Evolutionary conservation across 2,113 vertebrate species (phyloP).

Genomic region (Salminus brasiliensis): DNA sequence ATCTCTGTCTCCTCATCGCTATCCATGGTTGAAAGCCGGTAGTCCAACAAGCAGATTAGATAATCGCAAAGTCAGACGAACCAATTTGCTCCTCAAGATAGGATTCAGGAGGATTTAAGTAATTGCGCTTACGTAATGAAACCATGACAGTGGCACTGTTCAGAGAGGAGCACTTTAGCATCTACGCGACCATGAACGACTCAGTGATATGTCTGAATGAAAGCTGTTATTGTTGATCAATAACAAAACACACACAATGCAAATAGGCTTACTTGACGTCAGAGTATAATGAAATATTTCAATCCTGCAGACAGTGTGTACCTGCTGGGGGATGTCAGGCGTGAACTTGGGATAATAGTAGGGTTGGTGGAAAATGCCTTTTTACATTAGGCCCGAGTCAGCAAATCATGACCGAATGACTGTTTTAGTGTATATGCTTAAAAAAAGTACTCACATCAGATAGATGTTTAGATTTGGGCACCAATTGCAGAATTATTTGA

Average conservation of each 20-base stretch:
- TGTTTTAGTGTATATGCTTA: too few relatives aligned
- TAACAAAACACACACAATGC: conserved; percentile 8
- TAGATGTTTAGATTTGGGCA: too few relatives aligned
- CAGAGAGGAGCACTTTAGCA: not conserved
- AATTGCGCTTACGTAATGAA: conserved; percentile 45
- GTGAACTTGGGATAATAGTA: not conserved
- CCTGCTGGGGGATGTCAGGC: not conserved
- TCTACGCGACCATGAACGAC: not conserved
- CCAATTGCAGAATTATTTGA: too few relatives aligned
- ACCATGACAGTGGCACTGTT: conserved; percentile 15
- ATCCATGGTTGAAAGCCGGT: conserved; percentile 45
- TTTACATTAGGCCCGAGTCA: not conserved
- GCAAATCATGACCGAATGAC: too few relatives aligned
- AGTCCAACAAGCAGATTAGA: conserved; percentile 37
- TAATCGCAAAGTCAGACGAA: conserved; percentile 43
- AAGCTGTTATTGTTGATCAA: conserved; percentile 20
- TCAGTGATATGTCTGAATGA: conserved; percentile 22
- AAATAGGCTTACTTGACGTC: not conserved
- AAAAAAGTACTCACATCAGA: too few relatives aligned
- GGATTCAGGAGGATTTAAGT: conserved; percentile 47
- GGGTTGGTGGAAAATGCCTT: not conserved
- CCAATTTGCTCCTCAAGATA: conserved; percentile 37
- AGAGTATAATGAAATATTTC: not conserved
- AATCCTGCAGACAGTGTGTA: not conserved
- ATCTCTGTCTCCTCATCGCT: conserved; percentile 32